A percentile compares a stretch with the other conserved stretches of the same genome.
These are phyloP conservation scores for Drosophila dunni DNA, from an alignment of 1,140 invertebrate genomes.

Conservation along the genomic window DNA sequence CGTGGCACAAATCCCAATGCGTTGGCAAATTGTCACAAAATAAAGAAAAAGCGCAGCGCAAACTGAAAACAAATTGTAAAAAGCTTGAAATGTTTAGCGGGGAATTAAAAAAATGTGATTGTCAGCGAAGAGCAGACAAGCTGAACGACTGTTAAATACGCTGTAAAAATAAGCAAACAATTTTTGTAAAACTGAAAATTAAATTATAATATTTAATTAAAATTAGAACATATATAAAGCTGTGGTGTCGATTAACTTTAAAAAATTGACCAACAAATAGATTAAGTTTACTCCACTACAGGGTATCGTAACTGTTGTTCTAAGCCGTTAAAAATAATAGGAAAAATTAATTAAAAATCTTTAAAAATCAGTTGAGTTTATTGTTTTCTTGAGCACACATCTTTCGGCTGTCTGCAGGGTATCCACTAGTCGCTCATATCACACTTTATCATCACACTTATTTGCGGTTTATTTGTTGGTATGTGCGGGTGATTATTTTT, in stretches of 20 bases:
- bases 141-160: neutral
- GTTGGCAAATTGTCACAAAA: constrained; percentile 34
- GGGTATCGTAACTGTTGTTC: no score
- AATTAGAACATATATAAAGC: no score
- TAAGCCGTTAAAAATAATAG: no score
- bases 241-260: no score
- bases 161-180: neutral
- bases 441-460: neutral
- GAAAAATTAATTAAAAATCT: neutral
- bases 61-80: constrained; percentile 30
- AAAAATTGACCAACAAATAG: no score
- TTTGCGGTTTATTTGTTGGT: constrained; percentile 20
- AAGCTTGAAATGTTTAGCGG: constrained; percentile 19
- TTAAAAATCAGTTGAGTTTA: neutral
- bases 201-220: neutral
- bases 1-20: constrained; percentile 18
- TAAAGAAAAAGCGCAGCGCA: constrained; percentile 21
- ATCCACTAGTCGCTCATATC: neutral
- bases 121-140: neutral
- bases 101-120: constrained; percentile 17
- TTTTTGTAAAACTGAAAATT: neutral
- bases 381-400: neutral
- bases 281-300: no score
- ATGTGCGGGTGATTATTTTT: constrained; percentile 75
- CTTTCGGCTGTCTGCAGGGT: neutral